Conservation (phyloP, 2,888 invertebrate genomes). For the Drosophila infuscata region DNA sequence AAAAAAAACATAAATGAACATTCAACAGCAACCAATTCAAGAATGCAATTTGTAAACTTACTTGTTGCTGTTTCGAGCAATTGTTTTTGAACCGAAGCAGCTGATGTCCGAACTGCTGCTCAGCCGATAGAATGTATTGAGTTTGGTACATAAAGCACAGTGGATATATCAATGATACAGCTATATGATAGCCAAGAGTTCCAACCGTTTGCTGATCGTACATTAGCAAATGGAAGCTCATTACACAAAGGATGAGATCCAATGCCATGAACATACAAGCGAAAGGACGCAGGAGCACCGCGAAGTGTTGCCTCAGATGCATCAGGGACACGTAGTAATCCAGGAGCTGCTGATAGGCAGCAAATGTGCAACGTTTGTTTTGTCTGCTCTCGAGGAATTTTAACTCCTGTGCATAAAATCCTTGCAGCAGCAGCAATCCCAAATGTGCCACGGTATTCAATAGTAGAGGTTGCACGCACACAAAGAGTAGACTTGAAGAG, state of each 20-base stretch:
- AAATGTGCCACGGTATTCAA: constrained; percentile 25
- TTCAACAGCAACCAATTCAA: background rate
- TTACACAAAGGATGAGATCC: background rate
- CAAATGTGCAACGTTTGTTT: background rate
- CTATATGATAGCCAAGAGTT: accelerated
- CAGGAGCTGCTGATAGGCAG: constrained; percentile 8
- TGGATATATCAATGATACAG: constrained; percentile 11
- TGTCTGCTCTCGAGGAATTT: background rate
- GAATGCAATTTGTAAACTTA: background rate
- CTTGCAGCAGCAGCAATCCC: constrained; percentile 40
- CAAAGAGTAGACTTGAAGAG: constrained; percentile 16
- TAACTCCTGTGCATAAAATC: constrained; percentile 30
- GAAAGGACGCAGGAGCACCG: constrained; percentile 50
- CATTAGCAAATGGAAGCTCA: constrained; percentile 33
- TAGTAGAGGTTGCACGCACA: constrained; percentile 49
- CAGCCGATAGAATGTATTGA: constrained; percentile 12
- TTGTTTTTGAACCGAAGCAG: constrained; percentile 23
- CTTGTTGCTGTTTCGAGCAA: constrained; percentile 28
- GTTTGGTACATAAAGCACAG: constrained; percentile 23
- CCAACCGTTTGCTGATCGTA: constrained; percentile 15
- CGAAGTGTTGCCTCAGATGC: constrained; percentile 36
- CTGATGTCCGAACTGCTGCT: constrained; percentile 41
- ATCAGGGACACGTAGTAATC: constrained; percentile 38
- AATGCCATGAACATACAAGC: constrained; percentile 13
- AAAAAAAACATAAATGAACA: background rate